These are phyloP conservation scores for Pharmacophagus antenor DNA, from an alignment of 2,888 invertebrate species.

Conservation along the genomic window DNA sequence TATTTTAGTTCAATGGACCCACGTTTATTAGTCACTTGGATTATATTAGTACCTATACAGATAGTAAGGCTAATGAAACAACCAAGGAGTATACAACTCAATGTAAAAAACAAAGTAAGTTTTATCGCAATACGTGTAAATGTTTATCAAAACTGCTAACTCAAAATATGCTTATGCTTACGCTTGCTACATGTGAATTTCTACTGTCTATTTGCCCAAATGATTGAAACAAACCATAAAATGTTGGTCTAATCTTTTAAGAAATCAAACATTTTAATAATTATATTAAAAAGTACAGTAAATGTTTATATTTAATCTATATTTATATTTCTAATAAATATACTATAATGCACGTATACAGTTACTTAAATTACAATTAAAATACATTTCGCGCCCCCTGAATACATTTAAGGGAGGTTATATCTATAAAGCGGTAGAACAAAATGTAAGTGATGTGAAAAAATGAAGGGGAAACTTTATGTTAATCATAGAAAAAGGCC, in stretches of 20 bases:
- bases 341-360: neutral
- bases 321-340: neutral
- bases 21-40: neutral
- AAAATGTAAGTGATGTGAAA: constrained; percentile 6
- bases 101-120: too few relatives aligned
- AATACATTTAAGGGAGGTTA: constrained; percentile 4
- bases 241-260: too few relatives aligned
- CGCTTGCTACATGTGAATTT: too few relatives aligned
- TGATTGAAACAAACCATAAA: too few relatives aligned
- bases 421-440: constrained; percentile 3
- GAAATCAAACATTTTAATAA: too few relatives aligned
- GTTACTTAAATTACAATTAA: neutral
- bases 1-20: neutral
- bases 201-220: too few relatives aligned
- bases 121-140: too few relatives aligned
- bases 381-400: neutral
- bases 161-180: too few relatives aligned
- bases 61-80: neutral
- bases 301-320: too few relatives aligned
- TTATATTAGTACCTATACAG: too few relatives aligned
- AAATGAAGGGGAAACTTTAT: neutral
- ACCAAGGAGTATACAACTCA: neutral
- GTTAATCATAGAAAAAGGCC: neutral
- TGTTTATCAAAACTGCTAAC: too few relatives aligned
- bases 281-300: too few relatives aligned